Evolutionary conservation across 2,113 vertebrate genomes (phyloP).

Genomic region (Podiceps cristatus): DNA sequence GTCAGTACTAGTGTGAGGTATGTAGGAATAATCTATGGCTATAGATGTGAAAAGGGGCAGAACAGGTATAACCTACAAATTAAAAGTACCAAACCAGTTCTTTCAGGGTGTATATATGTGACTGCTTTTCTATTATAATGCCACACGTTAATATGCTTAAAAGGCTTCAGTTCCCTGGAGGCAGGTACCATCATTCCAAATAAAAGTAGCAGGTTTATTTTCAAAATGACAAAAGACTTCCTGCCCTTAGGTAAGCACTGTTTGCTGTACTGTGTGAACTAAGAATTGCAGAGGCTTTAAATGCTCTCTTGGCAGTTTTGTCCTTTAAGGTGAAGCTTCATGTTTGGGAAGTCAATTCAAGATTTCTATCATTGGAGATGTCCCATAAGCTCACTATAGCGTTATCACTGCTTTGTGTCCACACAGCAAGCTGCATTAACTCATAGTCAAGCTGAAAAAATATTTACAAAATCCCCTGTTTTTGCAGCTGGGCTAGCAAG

Average conservation of each 20-base stretch:
- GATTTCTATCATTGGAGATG: background rate
- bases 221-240: background rate
- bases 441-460: background rate
- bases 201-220: background rate
- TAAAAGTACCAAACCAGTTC: background rate
- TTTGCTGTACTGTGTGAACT: background rate
- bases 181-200: background rate
- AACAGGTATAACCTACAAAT: background rate
- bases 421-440: background rate
- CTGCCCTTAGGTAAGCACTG: background rate
- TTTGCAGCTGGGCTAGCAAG: background rate
- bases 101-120: background rate
- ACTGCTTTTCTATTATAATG: background rate
- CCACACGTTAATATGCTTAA: background rate
- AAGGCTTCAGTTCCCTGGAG: background rate
- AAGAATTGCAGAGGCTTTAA: background rate
- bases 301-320: background rate
- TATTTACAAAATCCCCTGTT: fast-evolving
- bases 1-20: background rate
- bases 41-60: background rate
- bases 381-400: background rate
- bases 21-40: background rate
- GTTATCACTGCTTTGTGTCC: background rate
- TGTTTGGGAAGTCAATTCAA: background rate
- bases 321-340: background rate